These are phyloP conservation scores for Podargus strigoides DNA, from an alignment of 2,797 vertebrate genomes.

Conservation along the genomic window DNA sequence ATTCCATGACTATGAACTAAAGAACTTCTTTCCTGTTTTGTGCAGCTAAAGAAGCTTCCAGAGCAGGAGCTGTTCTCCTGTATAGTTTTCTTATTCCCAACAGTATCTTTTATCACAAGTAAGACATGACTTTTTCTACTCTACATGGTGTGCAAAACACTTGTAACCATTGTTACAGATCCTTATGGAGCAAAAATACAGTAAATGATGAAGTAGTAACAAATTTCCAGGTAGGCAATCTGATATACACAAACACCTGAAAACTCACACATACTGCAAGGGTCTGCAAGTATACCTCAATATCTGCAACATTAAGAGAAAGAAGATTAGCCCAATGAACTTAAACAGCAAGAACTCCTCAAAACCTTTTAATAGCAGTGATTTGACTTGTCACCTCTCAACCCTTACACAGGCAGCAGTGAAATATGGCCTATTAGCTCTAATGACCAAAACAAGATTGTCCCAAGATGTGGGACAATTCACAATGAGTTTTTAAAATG, in stretches of 20 bases:
- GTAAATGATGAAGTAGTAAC: background rate
- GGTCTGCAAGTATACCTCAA: background rate
- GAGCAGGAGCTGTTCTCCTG: background rate
- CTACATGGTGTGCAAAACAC: background rate
- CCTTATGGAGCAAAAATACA: background rate
- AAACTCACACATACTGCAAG: background rate
- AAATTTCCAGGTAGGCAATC: background rate
- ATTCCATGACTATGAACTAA: too few relatives aligned
- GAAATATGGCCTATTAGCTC: background rate
- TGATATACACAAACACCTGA: background rate
- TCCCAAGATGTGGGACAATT: background rate
- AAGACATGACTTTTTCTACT: background rate
- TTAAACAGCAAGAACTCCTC: background rate
- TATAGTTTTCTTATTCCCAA: background rate
- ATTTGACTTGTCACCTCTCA: background rate
- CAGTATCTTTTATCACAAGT: background rate
- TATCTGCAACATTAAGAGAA: background rate
- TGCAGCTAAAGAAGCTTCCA: background rate
- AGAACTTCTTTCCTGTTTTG: background rate
- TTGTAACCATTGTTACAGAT: background rate
- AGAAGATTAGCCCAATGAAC: rapidly evolving
- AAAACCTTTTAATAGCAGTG: background rate
- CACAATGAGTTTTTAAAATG: background rate
- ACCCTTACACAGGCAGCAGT: background rate
- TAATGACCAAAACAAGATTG: background rate